phyloP scores from a whole-genome alignment of 2,113 vertebrate species.

The Phylloscopus whistleri region DNA sequence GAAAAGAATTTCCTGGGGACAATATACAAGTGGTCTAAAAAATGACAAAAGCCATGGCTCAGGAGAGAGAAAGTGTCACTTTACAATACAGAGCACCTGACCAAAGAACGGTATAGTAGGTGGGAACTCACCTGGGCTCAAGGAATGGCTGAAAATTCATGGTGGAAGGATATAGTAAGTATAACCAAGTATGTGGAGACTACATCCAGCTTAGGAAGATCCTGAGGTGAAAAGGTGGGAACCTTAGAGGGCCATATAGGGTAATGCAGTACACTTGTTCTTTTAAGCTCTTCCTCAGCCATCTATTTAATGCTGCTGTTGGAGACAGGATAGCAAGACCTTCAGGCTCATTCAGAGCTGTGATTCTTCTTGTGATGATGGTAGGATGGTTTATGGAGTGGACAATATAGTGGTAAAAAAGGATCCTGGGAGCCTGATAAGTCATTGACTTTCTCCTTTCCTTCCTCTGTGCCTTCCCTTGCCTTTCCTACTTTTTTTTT shows the following conservation, averaged over 20 bases:
- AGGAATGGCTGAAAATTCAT: background rate
- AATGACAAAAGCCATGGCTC: background rate
- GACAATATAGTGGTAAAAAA: background rate
- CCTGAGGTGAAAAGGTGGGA: background rate
- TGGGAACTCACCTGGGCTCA: background rate
- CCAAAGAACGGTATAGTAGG: background rate
- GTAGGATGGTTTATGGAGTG: background rate
- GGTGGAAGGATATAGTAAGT: background rate
- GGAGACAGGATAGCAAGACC: background rate
- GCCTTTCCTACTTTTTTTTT: background rate
- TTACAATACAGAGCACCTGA: background rate
- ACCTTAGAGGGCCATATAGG: background rate
- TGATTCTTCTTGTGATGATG: background rate
- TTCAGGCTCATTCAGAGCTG: background rate
- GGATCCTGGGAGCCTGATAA: background rate
- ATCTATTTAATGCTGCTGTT: rapidly evolving
- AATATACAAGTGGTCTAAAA: background rate
- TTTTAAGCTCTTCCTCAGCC: background rate
- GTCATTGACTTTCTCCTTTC: background rate
- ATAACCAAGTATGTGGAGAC: background rate
- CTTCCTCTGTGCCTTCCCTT: background rate
- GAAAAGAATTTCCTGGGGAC: background rate
- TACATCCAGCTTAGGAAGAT: background rate
- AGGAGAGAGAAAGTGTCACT: background rate
- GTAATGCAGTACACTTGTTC: background rate